Conservation (phyloP, 2,888 invertebrate species). For the Lithophane socia region DNA sequence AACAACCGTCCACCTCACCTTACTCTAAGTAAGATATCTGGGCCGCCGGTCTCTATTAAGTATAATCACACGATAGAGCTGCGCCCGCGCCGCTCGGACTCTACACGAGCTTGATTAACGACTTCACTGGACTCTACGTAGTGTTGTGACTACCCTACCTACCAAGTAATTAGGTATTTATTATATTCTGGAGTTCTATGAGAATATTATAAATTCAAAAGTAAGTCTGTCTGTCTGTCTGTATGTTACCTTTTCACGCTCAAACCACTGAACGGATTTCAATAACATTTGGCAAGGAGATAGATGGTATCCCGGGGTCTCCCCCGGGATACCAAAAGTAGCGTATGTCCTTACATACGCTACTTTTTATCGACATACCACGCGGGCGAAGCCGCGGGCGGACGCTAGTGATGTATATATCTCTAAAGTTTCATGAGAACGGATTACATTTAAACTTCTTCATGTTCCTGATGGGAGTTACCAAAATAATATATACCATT, state of each 20-base stretch:
- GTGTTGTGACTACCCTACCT: constrained; percentile 63
- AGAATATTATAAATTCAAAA: too few relatives aligned
- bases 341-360: too few relatives aligned
- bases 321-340: too few relatives aligned
- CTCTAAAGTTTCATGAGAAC: neutral
- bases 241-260: too few relatives aligned
- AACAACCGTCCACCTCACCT: constrained; percentile 64
- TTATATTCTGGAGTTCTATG: constrained; percentile 39
- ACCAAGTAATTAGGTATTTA: constrained; percentile 54
- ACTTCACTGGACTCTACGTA: constrained; percentile 56
- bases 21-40: constrained; percentile 79
- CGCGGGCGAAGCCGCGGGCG: too few relatives aligned
- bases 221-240: too few relatives aligned
- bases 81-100: constrained; percentile 66
- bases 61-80: constrained; percentile 80
- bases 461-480: neutral
- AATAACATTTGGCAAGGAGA: too few relatives aligned
- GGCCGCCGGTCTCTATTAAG: constrained; percentile 81
- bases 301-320: too few relatives aligned
- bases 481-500: neutral
- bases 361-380: too few relatives aligned
- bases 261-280: too few relatives aligned
- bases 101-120: constrained; percentile 72
- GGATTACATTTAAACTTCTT: neutral
- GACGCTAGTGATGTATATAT: too few relatives aligned